Conservation (phyloP, 1,140 invertebrate genomes). For the Vanessa tameamea region DNA sequence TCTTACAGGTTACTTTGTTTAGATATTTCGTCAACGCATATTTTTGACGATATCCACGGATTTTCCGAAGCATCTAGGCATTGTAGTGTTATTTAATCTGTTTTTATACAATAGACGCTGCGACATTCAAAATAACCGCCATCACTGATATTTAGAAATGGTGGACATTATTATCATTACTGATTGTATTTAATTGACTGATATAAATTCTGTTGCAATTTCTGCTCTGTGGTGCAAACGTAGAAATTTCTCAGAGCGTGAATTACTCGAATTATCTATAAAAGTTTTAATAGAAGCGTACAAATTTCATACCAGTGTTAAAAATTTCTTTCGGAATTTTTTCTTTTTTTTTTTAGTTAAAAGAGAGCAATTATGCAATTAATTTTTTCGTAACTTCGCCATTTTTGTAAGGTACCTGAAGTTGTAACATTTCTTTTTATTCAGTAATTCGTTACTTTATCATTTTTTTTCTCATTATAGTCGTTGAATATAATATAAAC, state of each 20-base stretch:
- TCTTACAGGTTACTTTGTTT: too few species aligned
- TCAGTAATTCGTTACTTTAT: too few species aligned
- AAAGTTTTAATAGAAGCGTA: slow-evolving; percentile 18
- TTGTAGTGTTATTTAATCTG: too few species aligned
- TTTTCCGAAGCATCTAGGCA: too few species aligned
- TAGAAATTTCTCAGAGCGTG: background rate
- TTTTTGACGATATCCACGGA: too few species aligned
- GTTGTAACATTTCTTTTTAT: too few species aligned
- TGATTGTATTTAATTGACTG: background rate
- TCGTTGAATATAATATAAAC: too few species aligned
- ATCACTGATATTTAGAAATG: background rate
- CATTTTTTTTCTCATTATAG: too few species aligned
- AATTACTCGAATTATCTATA: slow-evolving; percentile 13
- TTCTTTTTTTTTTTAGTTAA: background rate
- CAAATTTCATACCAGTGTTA: slow-evolving; percentile 3
- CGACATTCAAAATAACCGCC: too few species aligned
- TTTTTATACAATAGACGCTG: too few species aligned
- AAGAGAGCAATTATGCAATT: slow-evolving; percentile 6
- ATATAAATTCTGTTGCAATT: background rate
- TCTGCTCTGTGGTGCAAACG: background rate
- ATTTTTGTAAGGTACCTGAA: background rate
- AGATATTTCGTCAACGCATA: too few species aligned
- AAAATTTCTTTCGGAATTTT: background rate
- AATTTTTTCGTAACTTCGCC: background rate
- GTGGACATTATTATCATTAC: background rate